phyloP scores from a whole-genome alignment of 2,888 invertebrate genomes.

The Stenoptilia bipunctidactyla region DNA sequence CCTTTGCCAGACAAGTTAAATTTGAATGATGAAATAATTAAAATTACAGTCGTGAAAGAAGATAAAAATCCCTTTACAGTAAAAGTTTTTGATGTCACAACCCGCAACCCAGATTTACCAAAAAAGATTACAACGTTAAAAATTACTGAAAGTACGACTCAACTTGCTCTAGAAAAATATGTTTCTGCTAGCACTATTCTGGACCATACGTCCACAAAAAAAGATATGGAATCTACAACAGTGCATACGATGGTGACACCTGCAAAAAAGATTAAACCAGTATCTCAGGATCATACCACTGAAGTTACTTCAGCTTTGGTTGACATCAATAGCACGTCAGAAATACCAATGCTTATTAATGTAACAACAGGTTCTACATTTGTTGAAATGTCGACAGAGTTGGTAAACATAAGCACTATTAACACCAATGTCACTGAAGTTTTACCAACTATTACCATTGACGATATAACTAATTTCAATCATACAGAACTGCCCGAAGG shows the following conservation, averaged over 20 bases:
- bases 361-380: too few relatives aligned
- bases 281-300: background rate
- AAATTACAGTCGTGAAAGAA: conserved; percentile 33
- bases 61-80: conserved; percentile 21
- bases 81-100: conserved; percentile 36
- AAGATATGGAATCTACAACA: conserved; percentile 10
- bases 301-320: too few relatives aligned
- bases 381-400: too few relatives aligned
- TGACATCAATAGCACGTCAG: too few relatives aligned
- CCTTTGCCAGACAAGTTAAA: background rate
- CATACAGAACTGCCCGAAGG: conserved; percentile 9
- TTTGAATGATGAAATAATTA: conserved; percentile 29
- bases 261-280: background rate
- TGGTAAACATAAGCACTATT: too few relatives aligned
- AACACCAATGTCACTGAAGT: too few relatives aligned
- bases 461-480: background rate
- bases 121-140: conserved; percentile 13
- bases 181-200: background rate
- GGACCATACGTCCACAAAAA: conserved; percentile 1
- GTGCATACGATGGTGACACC: conserved; percentile 5
- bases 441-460: too few relatives aligned
- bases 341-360: too few relatives aligned
- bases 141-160: background rate
- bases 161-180: background rate
- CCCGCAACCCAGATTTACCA: conserved; percentile 31